A percentile compares a stretch with the other conserved stretches of the same genome.
phyloP scores from a whole-genome alignment of 2,797 vertebrate species.

The Erpetoichthys calabaricus region DNA sequence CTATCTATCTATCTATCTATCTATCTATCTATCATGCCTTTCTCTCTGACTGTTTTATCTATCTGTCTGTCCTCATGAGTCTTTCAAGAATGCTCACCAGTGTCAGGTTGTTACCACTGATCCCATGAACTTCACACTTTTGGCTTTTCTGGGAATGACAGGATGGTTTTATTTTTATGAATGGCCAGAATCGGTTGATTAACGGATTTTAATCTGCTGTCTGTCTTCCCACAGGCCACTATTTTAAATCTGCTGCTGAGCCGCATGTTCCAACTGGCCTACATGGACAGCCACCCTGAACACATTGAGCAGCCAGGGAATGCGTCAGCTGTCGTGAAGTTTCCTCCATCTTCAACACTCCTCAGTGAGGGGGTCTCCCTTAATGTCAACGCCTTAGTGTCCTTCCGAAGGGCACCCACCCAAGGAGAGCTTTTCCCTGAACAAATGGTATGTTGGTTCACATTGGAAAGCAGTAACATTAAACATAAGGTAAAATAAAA shows the following conservation, averaged over 20 bases:
- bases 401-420: constrained; percentile 70
- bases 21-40: too few relatives aligned
- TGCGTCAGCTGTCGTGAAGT: constrained; percentile 14
- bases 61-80: too few relatives aligned
- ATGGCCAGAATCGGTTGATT: too few relatives aligned
- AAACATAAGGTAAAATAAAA: neutral
- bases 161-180: too few relatives aligned
- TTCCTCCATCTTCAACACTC: constrained; percentile 42
- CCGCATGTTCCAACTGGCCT: constrained; percentile 82
- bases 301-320: constrained; percentile 38
- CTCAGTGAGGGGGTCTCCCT: constrained; percentile 74
- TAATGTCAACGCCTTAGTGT: constrained; percentile 81
- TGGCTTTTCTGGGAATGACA: too few relatives aligned
- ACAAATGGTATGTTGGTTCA: constrained; percentile 40
- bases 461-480: too few relatives aligned
- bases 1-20: too few relatives aligned
- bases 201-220: too few relatives aligned
- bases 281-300: constrained; percentile 71
- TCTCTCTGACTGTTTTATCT: too few relatives aligned
- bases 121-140: too few relatives aligned
- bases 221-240: constrained; percentile 51
- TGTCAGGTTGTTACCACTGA: too few relatives aligned
- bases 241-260: constrained; percentile 79
- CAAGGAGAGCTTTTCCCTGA: constrained; percentile 37
- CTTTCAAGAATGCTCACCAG: too few relatives aligned